Evolutionary conservation across 2,113 vertebrate genomes (phyloP).

Genomic region (Archilochus colubris): DNA sequence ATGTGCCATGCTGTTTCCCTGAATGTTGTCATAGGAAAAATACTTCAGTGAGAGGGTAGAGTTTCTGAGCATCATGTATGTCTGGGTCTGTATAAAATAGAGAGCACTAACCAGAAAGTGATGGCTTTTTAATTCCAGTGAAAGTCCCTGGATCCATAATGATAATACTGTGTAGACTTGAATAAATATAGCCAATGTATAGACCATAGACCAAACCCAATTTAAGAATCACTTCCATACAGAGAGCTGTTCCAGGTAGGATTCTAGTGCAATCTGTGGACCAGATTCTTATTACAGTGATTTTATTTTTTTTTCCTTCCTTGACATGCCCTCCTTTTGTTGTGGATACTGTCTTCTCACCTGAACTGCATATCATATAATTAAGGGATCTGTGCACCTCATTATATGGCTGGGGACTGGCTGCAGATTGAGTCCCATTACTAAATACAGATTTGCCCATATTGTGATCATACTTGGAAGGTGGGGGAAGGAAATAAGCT

Average conservation of each 20-base stretch:
- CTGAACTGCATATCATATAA: not conserved
- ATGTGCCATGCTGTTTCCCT: not conserved
- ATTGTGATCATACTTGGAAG: accelerated
- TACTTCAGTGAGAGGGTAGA: not conserved
- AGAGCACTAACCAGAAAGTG: not conserved
- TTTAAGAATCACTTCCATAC: not conserved
- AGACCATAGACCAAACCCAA: not conserved
- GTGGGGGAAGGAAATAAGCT: not conserved
- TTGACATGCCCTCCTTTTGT: not conserved
- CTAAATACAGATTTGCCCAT: not conserved
- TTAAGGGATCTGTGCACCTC: not conserved
- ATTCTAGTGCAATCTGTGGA: not conserved
- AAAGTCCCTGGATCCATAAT: not conserved
- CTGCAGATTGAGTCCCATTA: not conserved
- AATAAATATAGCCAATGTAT: not conserved
- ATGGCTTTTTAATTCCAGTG: not conserved
- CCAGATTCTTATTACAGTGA: not conserved
- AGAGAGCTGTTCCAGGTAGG: not conserved
- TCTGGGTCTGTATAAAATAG: not conserved
- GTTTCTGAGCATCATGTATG: not conserved
- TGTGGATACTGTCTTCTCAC: not conserved
- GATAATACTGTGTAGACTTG: not conserved
- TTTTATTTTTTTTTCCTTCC: not conserved
- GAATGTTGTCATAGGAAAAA: not conserved
- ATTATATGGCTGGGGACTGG: not conserved